Base-by-base conservation (phyloP, 2,797 vertebrate genomes). In the Sebastes oblongus region DNA sequence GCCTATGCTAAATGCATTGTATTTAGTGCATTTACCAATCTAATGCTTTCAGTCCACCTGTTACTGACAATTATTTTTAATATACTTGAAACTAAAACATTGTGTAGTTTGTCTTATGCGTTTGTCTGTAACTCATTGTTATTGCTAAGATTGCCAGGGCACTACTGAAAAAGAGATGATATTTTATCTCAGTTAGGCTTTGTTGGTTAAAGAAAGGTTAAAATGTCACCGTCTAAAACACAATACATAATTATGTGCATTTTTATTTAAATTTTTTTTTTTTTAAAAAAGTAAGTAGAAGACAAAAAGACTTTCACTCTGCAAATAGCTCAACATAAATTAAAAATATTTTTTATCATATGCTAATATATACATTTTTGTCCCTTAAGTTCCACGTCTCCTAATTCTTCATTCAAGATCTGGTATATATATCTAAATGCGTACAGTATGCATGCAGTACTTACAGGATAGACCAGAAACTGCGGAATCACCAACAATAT, bases 391-490 rank as follows among this genome's bases (percentile, higher is more conserved):
- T 39, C 5, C 6, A 12, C 3, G 10, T 59, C 8, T 24, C 4
- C 6, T 24, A 42, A 4, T 36, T 32, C 70, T 62, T 22, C 6
- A 68, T 79, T 64, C 16, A 32, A 34, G 14, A 65, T 59, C 4
- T 59, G 11, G 2, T 32, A 55, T 10, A 30, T n/a, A 16, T 58
- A 32, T 30, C 4, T 52, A 25, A 81, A 81, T 68, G 5, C 8
- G 66, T 18, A 30, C 5, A 70, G 18, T 83, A 88, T 68, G 20
- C 18, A 75, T 30, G 39, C 16, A 50, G 34, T 89, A 93, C 91
- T 91, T 80, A 94, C 92, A 72, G 14, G 61, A 36, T 29, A 25
- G 50, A 81, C 39, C 67, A 10, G n/a, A 36, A 46, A 30, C 60
- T 58, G 71, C 25, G 4, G 25, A 61, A 60, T 39, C 42, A 39